Base-by-base conservation (phyloP, 2,797 vertebrate species). In the Sibirionetta formosa region DNA sequence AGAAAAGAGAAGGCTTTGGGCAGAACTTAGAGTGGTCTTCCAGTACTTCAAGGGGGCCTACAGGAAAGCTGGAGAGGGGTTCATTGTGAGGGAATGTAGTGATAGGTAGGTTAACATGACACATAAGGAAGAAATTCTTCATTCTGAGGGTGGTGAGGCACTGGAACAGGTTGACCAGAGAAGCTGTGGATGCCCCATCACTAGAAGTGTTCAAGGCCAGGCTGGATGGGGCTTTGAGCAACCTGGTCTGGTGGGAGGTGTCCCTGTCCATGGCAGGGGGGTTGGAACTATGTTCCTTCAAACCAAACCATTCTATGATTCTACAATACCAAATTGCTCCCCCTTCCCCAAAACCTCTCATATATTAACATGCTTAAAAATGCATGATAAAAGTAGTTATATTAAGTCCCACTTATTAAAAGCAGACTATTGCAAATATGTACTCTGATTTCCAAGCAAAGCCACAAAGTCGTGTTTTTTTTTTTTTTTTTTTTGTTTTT, bases 381-480 rank as follows among this genome's bases (percentile, higher is more conserved):
- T 86, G 20, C 56, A 75, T 48, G 46, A 89, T 73, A 22, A 51
- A 81, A 66, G 40, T 61, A 76, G 14, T 48, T 61, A 17, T 64
- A 86, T 75, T 88, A 90, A 72, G 50, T 36, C 27, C 8, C 15
- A 56, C 54, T 94, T 83, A 90, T n/a, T 79, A 95, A 95, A 94
- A 89, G 26, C 61, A 84, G 69, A 81, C 70, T 84, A 88, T 70
- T 92, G 58, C 58, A 96, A 68, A 84, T 82, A 92, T 23, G 40
- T 53, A 75, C 2, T 5, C 66, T 78, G 46, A 71, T 71, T 93
- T 90, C 65, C 54, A 90, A 86, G 57, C 22, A 83, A 86, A 90
- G 29, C 26, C 8, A 87, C 40, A 71, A 58, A 13, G 9, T 50
- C 26, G 40, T 42, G 17, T 4, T 44, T 4, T 18, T 44, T 7